Percentiles rank a stretch among this genome's conserved stretches.
These are phyloP conservation scores for Apis cerana DNA, from an alignment of 1,140 invertebrate species.

Conservation along the genomic window DNA sequence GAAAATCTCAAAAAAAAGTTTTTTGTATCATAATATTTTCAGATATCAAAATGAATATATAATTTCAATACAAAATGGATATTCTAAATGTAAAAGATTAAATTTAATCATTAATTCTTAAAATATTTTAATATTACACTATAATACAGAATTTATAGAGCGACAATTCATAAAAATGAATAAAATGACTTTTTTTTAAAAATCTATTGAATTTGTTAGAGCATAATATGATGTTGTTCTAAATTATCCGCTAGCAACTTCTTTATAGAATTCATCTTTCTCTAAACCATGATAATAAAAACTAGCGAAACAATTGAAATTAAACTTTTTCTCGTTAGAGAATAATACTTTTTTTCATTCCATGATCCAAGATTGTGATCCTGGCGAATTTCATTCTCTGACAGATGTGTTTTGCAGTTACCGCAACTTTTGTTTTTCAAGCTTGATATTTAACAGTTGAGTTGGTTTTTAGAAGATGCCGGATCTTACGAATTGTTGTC, in stretches of 20 bases:
- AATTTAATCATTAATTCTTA: no score
- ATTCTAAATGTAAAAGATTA: no score
- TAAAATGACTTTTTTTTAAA: no score
- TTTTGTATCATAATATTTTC: no score
- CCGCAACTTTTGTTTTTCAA: not conserved
- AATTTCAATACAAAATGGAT: no score
- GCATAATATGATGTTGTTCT: not conserved
- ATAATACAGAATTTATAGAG: no score
- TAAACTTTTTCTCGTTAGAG: not conserved
- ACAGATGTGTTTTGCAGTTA: not conserved
- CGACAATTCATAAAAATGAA: no score
- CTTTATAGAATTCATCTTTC: not conserved
- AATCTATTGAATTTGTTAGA: not conserved
- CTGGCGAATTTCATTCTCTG: not conserved
- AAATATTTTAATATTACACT: no score
- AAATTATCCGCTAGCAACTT: not conserved
- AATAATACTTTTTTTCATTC: not conserved
- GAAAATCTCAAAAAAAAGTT: no score
- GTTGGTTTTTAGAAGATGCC: not conserved
- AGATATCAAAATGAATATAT: no score
- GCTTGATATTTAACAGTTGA: not conserved
- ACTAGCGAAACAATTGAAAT: not conserved
- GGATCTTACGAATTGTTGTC: not conserved
- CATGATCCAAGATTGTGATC: not conserved
- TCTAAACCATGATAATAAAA: not conserved